phyloP scores from a whole-genome alignment of 2,113 vertebrate genomes.

The Salvelinus fontinalis region DNA sequence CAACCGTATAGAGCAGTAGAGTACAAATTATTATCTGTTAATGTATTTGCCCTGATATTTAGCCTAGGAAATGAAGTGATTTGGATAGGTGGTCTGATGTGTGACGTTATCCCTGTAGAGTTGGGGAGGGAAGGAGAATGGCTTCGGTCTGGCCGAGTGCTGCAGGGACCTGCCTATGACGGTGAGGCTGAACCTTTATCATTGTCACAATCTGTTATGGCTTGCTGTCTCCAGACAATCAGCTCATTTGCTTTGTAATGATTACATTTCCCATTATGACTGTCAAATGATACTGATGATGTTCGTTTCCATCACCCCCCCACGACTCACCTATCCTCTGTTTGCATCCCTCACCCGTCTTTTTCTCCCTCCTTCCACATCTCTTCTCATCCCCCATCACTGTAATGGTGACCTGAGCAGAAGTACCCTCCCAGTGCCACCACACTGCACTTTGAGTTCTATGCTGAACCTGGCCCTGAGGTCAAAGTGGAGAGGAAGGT shows the following conservation, averaged over 20 bases:
- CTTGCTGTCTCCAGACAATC: neutral
- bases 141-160: conserved; percentile 94
- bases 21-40: no score
- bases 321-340: no score
- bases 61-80: neutral
- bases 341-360: no score
- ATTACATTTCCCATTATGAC: neutral
- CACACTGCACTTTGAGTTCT: conserved; percentile 97
- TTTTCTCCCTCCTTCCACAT: no score
- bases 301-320: no score
- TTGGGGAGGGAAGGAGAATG: conserved; percentile 97
- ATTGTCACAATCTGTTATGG: conserved; percentile 6
- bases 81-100: conserved; percentile 27
- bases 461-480: conserved; percentile 89
- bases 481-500: conserved; percentile 94
- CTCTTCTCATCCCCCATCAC: no score
- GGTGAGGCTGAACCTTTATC: conserved; percentile 67
- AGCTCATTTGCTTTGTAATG: neutral
- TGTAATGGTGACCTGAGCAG: conserved; percentile 59
- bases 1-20: no score
- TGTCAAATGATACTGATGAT: neutral
- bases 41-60: no score
- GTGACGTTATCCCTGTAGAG: conserved; percentile 74
- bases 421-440: conserved; percentile 97
- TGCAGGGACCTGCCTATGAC: conserved; percentile 91